These are phyloP conservation scores for Neoascia interrupta DNA, from an alignment of 2,888 invertebrate genomes.

Conservation along the genomic window DNA sequence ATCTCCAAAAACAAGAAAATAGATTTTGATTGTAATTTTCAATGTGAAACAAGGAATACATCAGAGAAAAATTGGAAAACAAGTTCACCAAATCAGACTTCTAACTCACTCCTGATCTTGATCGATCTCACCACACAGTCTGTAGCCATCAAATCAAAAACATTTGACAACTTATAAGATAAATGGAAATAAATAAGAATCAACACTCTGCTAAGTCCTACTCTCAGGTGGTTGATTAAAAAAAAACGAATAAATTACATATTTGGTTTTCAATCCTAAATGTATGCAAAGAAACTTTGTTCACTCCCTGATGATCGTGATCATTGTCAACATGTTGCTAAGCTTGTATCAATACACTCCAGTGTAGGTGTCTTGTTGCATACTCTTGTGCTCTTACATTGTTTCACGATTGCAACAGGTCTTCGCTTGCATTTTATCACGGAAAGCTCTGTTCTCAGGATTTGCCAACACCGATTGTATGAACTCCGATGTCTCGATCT, in stretches of 20 bases:
- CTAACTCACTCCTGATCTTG: not conserved
- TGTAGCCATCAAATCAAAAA: not conserved
- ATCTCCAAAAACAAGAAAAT: too few relatives aligned
- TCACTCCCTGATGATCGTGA: not conserved
- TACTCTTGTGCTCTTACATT: conserved; percentile 21
- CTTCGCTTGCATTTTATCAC: conserved; percentile 72
- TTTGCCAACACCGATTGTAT: conserved; percentile 83
- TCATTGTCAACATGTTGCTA: conserved; percentile 45
- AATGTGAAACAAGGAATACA: not conserved
- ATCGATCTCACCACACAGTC: not conserved
- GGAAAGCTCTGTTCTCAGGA: conserved; percentile 77
- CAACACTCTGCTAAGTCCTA: not conserved
- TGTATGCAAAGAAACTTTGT: conserved; percentile 70
- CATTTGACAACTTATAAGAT: not conserved
- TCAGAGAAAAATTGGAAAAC: too few relatives aligned
- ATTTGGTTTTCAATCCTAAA: conserved; percentile 60
- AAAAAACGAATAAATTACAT: too few relatives aligned
- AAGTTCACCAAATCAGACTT: not conserved
- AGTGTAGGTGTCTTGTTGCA: not conserved
- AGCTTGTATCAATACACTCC: not conserved
- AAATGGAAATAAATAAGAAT: conserved; percentile 47
- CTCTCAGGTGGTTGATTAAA: not conserved
- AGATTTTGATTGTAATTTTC: not conserved
- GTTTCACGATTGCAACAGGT: conserved; percentile 39
- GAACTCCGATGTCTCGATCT: conserved; percentile 84